Base-by-base conservation (phyloP, 2,113 vertebrate genomes). In the Oncorhynchus gorbuscha region DNA sequence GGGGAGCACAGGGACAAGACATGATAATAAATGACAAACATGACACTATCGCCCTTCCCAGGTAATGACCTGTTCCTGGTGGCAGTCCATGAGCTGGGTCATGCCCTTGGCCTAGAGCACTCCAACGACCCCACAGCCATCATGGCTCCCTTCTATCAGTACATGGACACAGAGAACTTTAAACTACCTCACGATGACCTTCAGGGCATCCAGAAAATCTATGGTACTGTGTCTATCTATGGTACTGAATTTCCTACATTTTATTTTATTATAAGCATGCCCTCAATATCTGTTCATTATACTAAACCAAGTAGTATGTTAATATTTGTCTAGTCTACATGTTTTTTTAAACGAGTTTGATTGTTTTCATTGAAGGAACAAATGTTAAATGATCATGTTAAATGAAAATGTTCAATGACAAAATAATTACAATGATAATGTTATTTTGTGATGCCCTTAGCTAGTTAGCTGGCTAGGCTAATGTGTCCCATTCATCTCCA, bases 141-240 rank as follows among this genome's bases (percentile, higher is more conserved):
- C 74, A 95, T 95, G 94, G 94, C 93, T 55, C 94, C 94, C n/a
- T 94, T 93, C 86, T 95, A 95, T 85, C 93, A 94, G 83, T 95
- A 94, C 86, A 93, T 94, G 93, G 93, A 94, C 86, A 94, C 93
- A 1, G 92, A 94, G 76, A 93, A 92, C 84, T 94, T 93, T 86
- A 94, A 92, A 82, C 91, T 95, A 89, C 93, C 94, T 86, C 90
- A 91, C 22, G 94, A 95, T 45, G 94, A 95, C 87, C 90, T 95
- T 3, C 91, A 93, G 86, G 94, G 94, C 80, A 95, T 95, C 85
- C 94, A 95, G 89, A 93, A 93, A 72, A 93, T 95, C 74, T 95
- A 95, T 12, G 94, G 94, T 95, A 92, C n/a, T 62, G 51, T 55
- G 16, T 18, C 51, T 4, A 18, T 55, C 51, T 55, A 55, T 18